A percentile compares a stretch with the other conserved stretches of the same genome.
phyloP scores from a whole-genome alignment of 2,113 vertebrate genomes.

The Prinia subflava region DNA sequence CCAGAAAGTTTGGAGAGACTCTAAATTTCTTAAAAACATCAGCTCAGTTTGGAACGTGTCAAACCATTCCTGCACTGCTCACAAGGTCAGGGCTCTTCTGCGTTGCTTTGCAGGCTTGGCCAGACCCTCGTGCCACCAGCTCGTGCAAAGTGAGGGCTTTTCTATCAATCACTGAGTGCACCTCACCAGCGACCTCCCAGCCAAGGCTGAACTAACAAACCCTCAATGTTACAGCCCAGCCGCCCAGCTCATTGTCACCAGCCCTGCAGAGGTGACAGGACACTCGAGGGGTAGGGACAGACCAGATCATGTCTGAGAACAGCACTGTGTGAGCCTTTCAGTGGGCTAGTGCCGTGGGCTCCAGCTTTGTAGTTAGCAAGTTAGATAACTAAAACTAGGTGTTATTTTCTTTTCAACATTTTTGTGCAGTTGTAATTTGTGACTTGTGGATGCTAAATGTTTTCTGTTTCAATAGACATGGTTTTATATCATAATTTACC shows the following conservation, averaged over 20 bases:
- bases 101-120: not conserved
- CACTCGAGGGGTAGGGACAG: not conserved
- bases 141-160: not conserved
- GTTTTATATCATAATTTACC: not conserved
- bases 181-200: not conserved
- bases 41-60: not conserved
- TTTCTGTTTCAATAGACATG: not conserved
- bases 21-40: not conserved
- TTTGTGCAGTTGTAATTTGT: not conserved
- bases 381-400: not conserved
- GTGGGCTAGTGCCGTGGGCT: not conserved
- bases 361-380: not conserved
- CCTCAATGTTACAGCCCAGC: not conserved
- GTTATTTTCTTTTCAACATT: not conserved
- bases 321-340: not conserved
- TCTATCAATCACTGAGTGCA: not conserved
- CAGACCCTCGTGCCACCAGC: not conserved
- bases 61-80: not conserved
- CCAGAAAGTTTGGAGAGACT: not conserved
- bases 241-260: not conserved
- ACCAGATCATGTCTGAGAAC: not conserved
- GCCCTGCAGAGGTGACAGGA: not conserved
- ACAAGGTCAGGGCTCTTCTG: not conserved
- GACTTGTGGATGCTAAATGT: not conserved
- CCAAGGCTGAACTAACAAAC: conserved; percentile 42